These are phyloP conservation scores for Empidonax traillii DNA, from an alignment of 2,113 vertebrate genomes.

Conservation along the genomic window DNA sequence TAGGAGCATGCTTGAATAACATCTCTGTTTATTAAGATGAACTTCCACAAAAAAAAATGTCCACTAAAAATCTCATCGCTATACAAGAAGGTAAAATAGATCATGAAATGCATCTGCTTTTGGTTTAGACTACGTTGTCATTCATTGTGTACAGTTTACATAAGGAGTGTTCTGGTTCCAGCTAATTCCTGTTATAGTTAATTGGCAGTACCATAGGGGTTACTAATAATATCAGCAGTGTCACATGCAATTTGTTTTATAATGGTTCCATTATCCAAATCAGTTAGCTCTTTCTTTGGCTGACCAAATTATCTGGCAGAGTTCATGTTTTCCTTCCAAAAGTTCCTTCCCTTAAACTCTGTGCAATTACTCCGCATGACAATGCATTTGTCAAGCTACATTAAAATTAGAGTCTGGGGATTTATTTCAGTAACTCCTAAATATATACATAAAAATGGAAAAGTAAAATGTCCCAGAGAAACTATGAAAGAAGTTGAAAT, in stretches of 20 bases:
- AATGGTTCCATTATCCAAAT: slow-evolving; percentile 24
- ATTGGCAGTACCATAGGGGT: background rate
- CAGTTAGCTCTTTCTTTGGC: slow-evolving; percentile 17
- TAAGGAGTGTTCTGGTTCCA: background rate
- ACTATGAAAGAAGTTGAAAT: background rate
- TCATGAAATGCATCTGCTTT: background rate
- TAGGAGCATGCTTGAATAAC: background rate
- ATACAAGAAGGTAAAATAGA: background rate
- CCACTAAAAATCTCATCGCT: background rate
- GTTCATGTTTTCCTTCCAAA: slow-evolving; percentile 32
- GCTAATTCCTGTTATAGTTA: slow-evolving; percentile 2
- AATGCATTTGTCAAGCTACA: slow-evolving; percentile 20
- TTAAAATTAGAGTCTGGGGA: slow-evolving; percentile 10
- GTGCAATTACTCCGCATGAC: background rate
- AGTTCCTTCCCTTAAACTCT: slow-evolving; percentile 11
- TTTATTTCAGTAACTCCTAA: slow-evolving; percentile 10
- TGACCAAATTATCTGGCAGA: slow-evolving; percentile 20
- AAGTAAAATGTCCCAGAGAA: background rate
- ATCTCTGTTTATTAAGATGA: background rate
- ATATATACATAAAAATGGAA: background rate
- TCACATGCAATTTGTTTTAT: slow-evolving; percentile 36
- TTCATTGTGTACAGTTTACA: background rate
- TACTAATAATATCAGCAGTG: slow-evolving; percentile 27
- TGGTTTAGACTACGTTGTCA: background rate
- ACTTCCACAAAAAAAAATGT: background rate